Percentiles rank a stretch among this genome's conserved stretches.
These are phyloP conservation scores for Megaceryle alcyon DNA, from an alignment of 2,797 vertebrate species.

Conservation along the genomic window DNA sequence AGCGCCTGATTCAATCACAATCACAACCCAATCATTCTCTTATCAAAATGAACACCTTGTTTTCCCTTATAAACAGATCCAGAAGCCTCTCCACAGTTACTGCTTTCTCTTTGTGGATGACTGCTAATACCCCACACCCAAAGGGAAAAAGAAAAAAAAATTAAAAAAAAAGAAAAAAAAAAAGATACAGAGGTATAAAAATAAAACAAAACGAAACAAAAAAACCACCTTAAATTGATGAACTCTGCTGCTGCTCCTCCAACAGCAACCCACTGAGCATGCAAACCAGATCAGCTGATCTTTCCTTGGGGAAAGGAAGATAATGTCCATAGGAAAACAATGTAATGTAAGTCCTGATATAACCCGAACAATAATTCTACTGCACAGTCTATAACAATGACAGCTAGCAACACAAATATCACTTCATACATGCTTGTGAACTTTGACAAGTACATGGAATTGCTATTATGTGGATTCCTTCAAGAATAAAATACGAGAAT, in stretches of 20 bases:
- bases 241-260: background rate
- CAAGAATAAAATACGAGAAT: background rate
- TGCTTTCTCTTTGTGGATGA: background rate
- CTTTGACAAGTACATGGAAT: constrained; percentile 12
- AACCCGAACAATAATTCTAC: background rate
- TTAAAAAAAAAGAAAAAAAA: too few species aligned
- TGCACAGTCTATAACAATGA: background rate
- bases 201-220: background rate
- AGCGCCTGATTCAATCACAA: background rate
- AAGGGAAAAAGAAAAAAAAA: too few species aligned
- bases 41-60: background rate
- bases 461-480: constrained; percentile 15
- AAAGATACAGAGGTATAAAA: background rate
- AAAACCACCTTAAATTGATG: background rate
- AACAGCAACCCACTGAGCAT: background rate
- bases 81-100: background rate
- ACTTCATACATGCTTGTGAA: background rate
- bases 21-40: background rate
- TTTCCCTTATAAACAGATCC: background rate
- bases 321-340: background rate
- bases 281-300: background rate
- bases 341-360: background rate
- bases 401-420: background rate
- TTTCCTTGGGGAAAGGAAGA: background rate
- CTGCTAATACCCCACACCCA: background rate